phyloP scores from a whole-genome alignment of 2,113 vertebrate genomes.

The Copsychus sechellarum region DNA sequence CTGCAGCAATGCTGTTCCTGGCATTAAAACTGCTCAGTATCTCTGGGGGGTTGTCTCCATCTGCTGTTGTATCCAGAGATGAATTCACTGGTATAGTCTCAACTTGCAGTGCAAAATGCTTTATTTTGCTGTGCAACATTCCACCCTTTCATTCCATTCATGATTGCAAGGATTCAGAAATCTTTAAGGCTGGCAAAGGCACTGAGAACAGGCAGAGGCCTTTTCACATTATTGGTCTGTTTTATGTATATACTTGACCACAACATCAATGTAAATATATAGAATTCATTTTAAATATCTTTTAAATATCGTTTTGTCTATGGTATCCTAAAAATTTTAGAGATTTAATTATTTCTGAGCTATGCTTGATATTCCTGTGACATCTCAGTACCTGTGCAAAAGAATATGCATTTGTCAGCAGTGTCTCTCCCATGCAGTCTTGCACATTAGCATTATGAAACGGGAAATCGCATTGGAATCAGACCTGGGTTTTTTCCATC shows the following conservation, averaged over 20 bases:
- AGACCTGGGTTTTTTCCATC: neutral
- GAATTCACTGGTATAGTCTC: constrained; percentile 65
- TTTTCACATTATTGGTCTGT: neutral
- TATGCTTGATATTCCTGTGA: constrained; percentile 49
- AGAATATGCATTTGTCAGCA: neutral
- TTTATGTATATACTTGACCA: constrained; percentile 45
- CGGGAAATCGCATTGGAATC: neutral
- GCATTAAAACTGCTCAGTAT: constrained; percentile 32
- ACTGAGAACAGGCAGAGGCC: neutral
- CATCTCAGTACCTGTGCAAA: constrained; percentile 29
- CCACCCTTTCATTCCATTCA: constrained; percentile 7
- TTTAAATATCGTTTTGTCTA: constrained; percentile 51
- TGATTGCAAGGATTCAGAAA: neutral
- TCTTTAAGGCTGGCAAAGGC: neutral
- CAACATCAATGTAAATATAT: constrained; percentile 46
- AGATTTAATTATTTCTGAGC: constrained; percentile 42
- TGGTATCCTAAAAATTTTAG: constrained; percentile 53
- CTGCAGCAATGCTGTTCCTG: constrained; percentile 42
- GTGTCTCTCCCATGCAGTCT: neutral
- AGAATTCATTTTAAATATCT: constrained; percentile 40
- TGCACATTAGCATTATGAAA: neutral
- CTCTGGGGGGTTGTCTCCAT: constrained; percentile 45
- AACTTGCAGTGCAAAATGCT: constrained; percentile 59
- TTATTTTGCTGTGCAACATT: constrained; percentile 62
- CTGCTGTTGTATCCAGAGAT: constrained; percentile 44